Evolutionary conservation across 64 coral and sea anemone species (phyloP), one percentile per base, ranked within the genome.

Genomic region (Actinia equina): DNA sequence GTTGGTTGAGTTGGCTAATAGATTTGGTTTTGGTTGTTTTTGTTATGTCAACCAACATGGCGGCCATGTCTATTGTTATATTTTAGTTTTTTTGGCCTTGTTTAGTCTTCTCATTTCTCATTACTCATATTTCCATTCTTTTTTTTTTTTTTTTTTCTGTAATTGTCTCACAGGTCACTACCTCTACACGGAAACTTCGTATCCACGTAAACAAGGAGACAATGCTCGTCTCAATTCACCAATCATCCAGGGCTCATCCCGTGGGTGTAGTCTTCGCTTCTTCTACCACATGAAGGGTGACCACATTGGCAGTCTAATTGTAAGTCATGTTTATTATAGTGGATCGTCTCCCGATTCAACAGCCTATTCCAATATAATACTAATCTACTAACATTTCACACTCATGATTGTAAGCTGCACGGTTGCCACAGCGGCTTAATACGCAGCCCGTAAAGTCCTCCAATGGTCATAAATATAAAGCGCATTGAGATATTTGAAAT

Each of bases 201-300:
- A 91, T 86, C 96, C 96, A 16, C 90, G 96, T 17, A 90, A 55
- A 82, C 85, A 82, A 0, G 96, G 96, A 16, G 96, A 99, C 20
- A 92, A 92, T 61, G 96, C 96, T 20, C 90, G 94, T 83, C 44
- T 99, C 17, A 95, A 93, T 58, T 95, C 96, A 44, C 96, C 96
- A 7, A 86, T 95, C 65, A 88, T 99, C 43, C 92, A 91, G 84
- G 64, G 74, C 49, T 86, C 90, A 19, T 95, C 96, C 13, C 60
- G 59, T 15, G 79, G 87, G 55, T 99, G 96, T 76, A 89, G 71
- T 71, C 49, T 99, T n/a, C 86, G 96, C 70, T 99, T 99, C 93
- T 99, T 86, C 81, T 99, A 99, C 27, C 96, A 99, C 45, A 99
- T 99, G 96, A 94, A 90, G 62, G 96, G 96, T 42, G 82, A 45